Conservation (phyloP, 2,797 vertebrate species). For the Myioborus miniatus region DNA sequence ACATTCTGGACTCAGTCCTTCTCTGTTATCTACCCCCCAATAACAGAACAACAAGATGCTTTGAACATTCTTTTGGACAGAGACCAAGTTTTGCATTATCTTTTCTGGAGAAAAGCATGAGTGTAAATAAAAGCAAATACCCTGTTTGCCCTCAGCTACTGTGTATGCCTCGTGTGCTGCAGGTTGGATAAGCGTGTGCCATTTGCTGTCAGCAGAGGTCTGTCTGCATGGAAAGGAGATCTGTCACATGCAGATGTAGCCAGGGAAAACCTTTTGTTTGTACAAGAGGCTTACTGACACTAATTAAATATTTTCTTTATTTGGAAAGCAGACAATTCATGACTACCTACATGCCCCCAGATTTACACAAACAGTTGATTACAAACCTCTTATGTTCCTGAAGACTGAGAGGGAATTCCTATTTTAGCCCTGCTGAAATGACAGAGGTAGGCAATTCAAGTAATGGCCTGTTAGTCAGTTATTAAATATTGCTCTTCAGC, state of each 20-base stretch:
- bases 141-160: background rate
- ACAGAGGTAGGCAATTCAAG: slow-evolving; percentile 36
- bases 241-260: background rate
- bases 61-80: background rate
- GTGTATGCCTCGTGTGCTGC: background rate
- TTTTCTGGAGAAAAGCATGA: background rate
- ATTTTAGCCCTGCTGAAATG: slow-evolving; percentile 17
- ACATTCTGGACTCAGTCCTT: background rate
- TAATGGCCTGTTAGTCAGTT: slow-evolving; percentile 38
- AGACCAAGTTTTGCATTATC: background rate
- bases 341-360: background rate
- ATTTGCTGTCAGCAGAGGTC: background rate
- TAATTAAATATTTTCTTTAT: slow-evolving; percentile 30
- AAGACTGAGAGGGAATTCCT: slow-evolving; percentile 8
- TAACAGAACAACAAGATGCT: background rate
- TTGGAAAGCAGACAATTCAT: background rate
- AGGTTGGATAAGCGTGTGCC: background rate
- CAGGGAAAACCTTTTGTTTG: background rate
- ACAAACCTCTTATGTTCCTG: background rate
- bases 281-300: background rate
- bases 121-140: background rate
- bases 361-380: slow-evolving; percentile 14
- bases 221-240: background rate
- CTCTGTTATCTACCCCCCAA: background rate
- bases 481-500: slow-evolving; percentile 54